Evolutionary conservation across 2,113 vertebrate species (phyloP).

Genomic region (Puma concolor): DNA sequence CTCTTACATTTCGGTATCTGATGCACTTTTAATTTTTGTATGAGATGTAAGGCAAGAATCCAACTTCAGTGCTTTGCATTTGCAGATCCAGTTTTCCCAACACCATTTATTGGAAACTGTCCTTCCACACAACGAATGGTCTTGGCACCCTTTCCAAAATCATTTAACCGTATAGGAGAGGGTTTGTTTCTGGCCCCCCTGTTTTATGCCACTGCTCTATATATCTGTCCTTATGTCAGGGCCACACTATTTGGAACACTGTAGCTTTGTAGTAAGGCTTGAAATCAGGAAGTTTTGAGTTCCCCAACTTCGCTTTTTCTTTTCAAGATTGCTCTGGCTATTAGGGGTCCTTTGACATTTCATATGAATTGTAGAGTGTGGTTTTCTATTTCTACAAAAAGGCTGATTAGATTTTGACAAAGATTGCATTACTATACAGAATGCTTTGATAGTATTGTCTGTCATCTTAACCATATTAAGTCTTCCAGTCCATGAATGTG

Average conservation of each 20-base stretch:
- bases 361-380: background rate
- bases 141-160: background rate
- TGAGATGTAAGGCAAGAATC: background rate
- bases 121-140: background rate
- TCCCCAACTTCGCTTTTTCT: background rate
- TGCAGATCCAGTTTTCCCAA: background rate
- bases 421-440: background rate
- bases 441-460: background rate
- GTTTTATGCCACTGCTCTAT: background rate
- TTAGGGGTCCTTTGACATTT: background rate
- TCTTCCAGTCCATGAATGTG: background rate
- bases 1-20: background rate
- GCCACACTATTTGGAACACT: background rate
- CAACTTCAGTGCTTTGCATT: background rate
- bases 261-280: background rate
- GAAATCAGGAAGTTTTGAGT: background rate
- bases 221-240: background rate
- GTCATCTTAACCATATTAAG: background rate
- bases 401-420: background rate
- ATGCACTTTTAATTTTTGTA: background rate
- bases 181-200: background rate
- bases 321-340: constrained; percentile 1
- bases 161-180: background rate
- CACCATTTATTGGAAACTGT: background rate
- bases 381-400: constrained; percentile 37